Evolutionary conservation across 2,113 vertebrate genomes (phyloP), one percentile per base, ranked within the genome.

Genomic region (Thoracochromis brauschi): DNA sequence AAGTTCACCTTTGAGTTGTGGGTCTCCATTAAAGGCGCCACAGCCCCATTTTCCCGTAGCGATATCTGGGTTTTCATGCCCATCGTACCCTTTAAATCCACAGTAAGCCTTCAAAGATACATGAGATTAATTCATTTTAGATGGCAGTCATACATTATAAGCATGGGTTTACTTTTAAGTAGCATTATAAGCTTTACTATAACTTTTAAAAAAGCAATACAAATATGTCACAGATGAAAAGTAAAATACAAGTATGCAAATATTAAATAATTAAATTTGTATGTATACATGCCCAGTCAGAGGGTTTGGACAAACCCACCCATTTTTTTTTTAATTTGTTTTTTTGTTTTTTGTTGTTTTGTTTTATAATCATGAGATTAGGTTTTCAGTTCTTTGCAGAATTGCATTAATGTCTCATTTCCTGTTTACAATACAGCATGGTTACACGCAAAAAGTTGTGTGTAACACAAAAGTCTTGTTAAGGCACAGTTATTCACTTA

Each of bases 31-130:
- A 55, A 94, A 96, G 6, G 93, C 96, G 7, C 96, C 96, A 11
- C 96, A 96, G 60, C 96, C 96, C 96, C 96, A 97, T 84, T 96
- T 96, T 1, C 96, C 96, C 0, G 96, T 97, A 14, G 96, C 96
- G 4, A 97, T 87, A 81, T 95, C 93, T 2, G 63, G 58, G 10
- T 85, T 86, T 35, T 38, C 12, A 4, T 16, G 3, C 0, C 4
- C 6, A 0, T 47, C 3, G 0, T 73, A 5, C 5, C 8, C 6
- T 7, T 21, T 83, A 38, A 96, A 96, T 12, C 96, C 96, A 54
- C 96, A 96, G 49, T 53, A 97, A 0, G 96, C 96, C 96, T 97
- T 88, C 42, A 79, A 31, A 53, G 35, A 79, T 47, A 73, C 12
- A 63, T 65, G 6, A n/a, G 33, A 16, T 19, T 1, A 42, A 26